A percentile compares a stretch with the other conserved stretches of the same genome.
These are phyloP conservation scores for Entomyzon cyanotis DNA, from an alignment of 2,113 vertebrate species.

Conservation along the genomic window DNA sequence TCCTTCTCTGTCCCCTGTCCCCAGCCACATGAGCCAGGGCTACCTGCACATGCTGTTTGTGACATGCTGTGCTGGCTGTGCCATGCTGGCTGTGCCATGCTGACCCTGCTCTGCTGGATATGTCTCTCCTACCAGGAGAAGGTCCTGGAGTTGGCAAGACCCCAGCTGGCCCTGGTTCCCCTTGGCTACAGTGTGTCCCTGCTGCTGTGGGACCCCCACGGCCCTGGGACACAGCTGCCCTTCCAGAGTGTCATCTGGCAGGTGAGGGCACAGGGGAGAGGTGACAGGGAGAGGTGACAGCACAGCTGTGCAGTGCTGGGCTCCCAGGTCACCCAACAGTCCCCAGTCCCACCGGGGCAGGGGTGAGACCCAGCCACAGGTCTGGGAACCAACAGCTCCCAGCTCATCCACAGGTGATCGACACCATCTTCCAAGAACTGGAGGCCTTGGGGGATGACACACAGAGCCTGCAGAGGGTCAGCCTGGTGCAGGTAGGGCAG, in stretches of 20 bases:
- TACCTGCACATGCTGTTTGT: background rate
- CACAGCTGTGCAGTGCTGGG: background rate
- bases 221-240: slow-evolving; percentile 4
- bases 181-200: slow-evolving; percentile 77
- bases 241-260: slow-evolving; percentile 69
- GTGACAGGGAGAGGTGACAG: background rate
- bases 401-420: slow-evolving; percentile 60
- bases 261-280: slow-evolving; percentile 53
- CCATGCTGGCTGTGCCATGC: background rate
- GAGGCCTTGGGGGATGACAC: background rate
- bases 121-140: slow-evolving; percentile 63
- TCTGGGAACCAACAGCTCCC: background rate
- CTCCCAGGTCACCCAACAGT: fast-evolving
- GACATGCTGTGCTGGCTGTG: background rate
- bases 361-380: fast-evolving
- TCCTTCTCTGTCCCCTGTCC: background rate
- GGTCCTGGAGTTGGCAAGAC: slow-evolving; percentile 70
- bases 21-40: background rate
- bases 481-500: slow-evolving; percentile 75
- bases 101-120: background rate
- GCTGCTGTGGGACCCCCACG: slow-evolving; percentile 71
- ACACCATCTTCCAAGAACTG: slow-evolving; percentile 60
- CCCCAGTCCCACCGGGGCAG: fast-evolving
- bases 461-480: slow-evolving; percentile 67
- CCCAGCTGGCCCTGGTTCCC: slow-evolving; percentile 66